A percentile compares a stretch with the other conserved stretches of the same genome.
Evolutionary conservation across 2,888 invertebrate genomes (phyloP).

Genomic region (Synanthedon myopaeformis): DNA sequence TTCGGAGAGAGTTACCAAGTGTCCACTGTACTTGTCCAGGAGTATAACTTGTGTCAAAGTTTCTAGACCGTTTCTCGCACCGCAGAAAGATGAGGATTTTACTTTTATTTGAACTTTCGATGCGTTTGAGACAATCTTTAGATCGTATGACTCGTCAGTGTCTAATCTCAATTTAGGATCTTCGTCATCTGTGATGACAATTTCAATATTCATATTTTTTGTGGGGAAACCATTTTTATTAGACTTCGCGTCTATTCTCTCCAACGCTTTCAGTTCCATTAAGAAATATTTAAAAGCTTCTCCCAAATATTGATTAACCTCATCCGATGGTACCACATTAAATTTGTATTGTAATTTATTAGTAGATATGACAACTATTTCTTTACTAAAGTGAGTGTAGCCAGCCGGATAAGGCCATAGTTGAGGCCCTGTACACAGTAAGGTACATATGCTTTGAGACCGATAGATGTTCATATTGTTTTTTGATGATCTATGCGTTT

Average conservation of each 20-base stretch:
- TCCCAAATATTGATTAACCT: constrained; percentile 29
- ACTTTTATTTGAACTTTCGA: constrained; percentile 66
- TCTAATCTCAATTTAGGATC: constrained; percentile 71
- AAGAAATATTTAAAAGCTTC: constrained; percentile 64
- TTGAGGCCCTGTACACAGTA: constrained; percentile 77
- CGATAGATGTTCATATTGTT: constrained; percentile 11
- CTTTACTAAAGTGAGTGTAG: constrained; percentile 70
- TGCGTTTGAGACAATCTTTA: constrained; percentile 60
- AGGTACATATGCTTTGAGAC: constrained; percentile 76
- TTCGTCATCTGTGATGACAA: constrained; percentile 65
- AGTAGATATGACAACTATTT: constrained; percentile 66
- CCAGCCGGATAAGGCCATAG: constrained; percentile 85
- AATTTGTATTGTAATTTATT: constrained; percentile 66
- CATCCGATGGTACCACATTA: constrained; percentile 35
- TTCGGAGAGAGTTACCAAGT: constrained; percentile 72
- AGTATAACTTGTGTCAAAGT: constrained; percentile 81
- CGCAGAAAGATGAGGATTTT: constrained; percentile 75
- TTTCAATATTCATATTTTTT: constrained; percentile 43
- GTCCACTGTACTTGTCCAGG: constrained; percentile 74
- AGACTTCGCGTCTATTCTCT: constrained; percentile 33
- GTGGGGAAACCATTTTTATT: constrained; percentile 18
- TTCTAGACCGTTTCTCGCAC: constrained; percentile 80
- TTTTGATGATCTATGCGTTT: constrained; percentile 19
- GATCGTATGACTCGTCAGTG: constrained; percentile 78
- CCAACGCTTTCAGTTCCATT: constrained; percentile 51